phyloP scores from a whole-genome alignment of 35 echinoderm and acorn worm species.

The Anneissia japonica region DNA sequence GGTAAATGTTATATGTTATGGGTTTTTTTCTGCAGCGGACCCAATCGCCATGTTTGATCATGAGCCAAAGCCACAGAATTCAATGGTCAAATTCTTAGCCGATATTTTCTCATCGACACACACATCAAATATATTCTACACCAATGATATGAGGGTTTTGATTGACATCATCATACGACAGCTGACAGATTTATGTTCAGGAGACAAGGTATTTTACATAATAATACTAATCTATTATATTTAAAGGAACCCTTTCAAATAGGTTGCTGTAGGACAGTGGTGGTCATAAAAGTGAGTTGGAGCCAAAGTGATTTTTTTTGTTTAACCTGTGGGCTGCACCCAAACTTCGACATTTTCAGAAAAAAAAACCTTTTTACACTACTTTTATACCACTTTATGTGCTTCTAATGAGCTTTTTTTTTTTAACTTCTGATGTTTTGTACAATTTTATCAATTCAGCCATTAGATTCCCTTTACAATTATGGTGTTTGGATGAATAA shows the following conservation, averaged over 20 bases:
- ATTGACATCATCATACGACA: slow-evolving; percentile 91
- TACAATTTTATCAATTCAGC: too few species aligned
- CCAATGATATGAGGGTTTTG: slow-evolving; percentile 93
- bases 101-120: slow-evolving; percentile 72
- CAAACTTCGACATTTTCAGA: neutral
- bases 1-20: too few species aligned
- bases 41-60: slow-evolving; percentile 85
- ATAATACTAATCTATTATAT: neutral
- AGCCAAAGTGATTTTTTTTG: neutral
- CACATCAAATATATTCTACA: slow-evolving; percentile 91
- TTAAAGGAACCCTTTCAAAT: neutral
- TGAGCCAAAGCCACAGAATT: slow-evolving; percentile 55
- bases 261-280: neutral
- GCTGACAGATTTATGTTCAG: slow-evolving; percentile 57
- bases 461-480: too few species aligned
- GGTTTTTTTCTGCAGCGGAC: slow-evolving; percentile 56
- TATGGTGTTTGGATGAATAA: too few species aligned
- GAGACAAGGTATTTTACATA: slow-evolving; percentile 46
- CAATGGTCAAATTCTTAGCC: slow-evolving; percentile 70
- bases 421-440: too few species aligned
- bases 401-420: too few species aligned
- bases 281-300: neutral
- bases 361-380: neutral
- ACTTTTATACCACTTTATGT: neutral
- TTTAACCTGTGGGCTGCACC: neutral